Conservation (phyloP, 2,113 vertebrate species). For the Scolopax mira region DNA sequence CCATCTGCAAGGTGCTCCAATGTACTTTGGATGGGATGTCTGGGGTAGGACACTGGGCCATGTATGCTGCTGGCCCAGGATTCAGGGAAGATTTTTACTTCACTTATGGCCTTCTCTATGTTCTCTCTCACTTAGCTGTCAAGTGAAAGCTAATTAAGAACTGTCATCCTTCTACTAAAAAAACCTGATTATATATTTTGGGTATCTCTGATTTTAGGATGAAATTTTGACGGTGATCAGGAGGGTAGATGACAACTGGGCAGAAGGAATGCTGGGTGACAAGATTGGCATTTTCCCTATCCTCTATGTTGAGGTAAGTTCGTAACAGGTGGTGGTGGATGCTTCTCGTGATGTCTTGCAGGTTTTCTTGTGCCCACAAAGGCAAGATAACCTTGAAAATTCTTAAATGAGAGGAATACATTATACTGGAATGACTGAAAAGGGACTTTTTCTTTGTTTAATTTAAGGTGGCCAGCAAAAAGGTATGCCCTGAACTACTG, state of each 20-base stretch:
- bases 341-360: background rate
- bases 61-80: background rate
- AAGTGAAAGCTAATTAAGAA: background rate
- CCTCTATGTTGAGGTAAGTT: conserved; percentile 94
- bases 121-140: background rate
- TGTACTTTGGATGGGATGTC: background rate
- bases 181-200: background rate
- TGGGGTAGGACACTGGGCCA: background rate
- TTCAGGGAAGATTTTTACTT: background rate
- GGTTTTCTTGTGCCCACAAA: background rate
- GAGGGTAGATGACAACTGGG: conserved; percentile 98
- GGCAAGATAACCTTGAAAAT: background rate
- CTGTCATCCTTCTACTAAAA: background rate
- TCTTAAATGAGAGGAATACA: background rate
- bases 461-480: background rate
- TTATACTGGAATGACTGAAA: background rate
- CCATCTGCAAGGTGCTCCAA: background rate
- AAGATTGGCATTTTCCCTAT: conserved; percentile 98
- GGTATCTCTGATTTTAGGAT: conserved; percentile 79
- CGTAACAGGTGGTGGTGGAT: background rate
- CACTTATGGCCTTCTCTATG: background rate
- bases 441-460: background rate
- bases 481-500: background rate
- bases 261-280: conserved; percentile 98
- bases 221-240: conserved; percentile 97